These are phyloP conservation scores for Hassar affinis DNA, from an alignment of 2,113 vertebrate species.

Conservation along the genomic window DNA sequence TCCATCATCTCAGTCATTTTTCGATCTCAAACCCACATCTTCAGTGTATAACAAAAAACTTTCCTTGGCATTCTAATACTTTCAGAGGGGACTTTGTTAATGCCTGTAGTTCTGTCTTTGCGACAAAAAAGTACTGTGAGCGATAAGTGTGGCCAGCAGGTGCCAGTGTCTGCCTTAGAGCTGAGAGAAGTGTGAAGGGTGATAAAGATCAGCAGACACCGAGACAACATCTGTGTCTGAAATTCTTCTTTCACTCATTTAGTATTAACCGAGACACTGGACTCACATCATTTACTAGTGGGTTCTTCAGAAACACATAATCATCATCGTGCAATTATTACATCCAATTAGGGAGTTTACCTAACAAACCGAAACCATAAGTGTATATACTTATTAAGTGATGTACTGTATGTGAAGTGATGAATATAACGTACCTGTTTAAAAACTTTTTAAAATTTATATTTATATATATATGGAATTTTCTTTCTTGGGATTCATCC, in stretches of 20 bases:
- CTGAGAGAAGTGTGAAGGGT: not conserved
- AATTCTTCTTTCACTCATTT: not conserved
- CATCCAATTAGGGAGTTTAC: not conserved
- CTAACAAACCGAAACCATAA: not conserved
- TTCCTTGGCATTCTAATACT: not conserved
- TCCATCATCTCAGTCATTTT: not conserved
- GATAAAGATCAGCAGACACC: not conserved
- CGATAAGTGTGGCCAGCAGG: slow-evolving; percentile 62
- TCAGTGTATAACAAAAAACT: not conserved
- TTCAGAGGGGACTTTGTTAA: not conserved
- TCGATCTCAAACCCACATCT: not conserved
- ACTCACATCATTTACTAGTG: not conserved
- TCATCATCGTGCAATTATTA: not conserved
- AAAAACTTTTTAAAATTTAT: not conserved
- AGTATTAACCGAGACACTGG: not conserved
- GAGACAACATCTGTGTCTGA: not conserved
- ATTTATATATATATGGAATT: not conserved
- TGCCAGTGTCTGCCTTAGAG: slow-evolving; percentile 58
- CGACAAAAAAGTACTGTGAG: not conserved
- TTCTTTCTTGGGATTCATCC: not conserved
- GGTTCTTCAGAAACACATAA: not conserved
- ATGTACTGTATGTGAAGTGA: not conserved
- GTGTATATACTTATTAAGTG: not conserved
- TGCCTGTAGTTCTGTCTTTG: not conserved
- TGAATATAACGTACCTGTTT: not conserved